Percentiles rank a stretch among this genome's conserved stretches.
phyloP scores from a whole-genome alignment of 2,113 vertebrate genomes.

The Myrmecobius fasciatus region DNA sequence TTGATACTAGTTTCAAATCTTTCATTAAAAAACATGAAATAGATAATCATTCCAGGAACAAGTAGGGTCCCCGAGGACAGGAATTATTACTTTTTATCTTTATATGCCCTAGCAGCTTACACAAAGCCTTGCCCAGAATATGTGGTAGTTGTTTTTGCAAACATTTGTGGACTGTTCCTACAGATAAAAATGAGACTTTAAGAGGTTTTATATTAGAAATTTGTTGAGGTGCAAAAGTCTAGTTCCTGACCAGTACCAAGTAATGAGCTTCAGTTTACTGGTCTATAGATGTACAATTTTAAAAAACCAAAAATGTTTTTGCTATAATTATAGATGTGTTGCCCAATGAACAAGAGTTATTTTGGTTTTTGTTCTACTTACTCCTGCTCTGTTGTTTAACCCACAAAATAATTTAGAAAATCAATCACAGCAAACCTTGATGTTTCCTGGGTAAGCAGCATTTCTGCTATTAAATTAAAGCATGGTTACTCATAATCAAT shows the following conservation, averaged over 20 bases:
- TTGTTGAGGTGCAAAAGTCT: not conserved
- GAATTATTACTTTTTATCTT: not conserved
- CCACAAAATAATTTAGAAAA: constrained; percentile 35
- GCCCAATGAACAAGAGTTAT: constrained; percentile 9
- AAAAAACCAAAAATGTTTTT: not conserved
- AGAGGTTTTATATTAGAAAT: constrained; percentile 40
- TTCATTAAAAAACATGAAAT: not conserved
- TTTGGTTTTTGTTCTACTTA: constrained; percentile 19
- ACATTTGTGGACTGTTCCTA: not conserved
- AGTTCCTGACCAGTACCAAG: not conserved
- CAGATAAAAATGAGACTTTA: not conserved
- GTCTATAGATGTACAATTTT: not conserved
- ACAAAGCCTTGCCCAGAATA: not conserved
- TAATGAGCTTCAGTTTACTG: not conserved
- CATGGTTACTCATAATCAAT: constrained; percentile 4
- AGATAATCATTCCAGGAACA: not conserved
- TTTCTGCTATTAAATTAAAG: constrained; percentile 42
- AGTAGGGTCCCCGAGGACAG: not conserved
- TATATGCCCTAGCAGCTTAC: not conserved
- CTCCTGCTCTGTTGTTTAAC: constrained; percentile 37
- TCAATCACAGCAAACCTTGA: constrained; percentile 22
- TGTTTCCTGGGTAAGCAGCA: constrained; percentile 26
- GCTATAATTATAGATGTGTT: not conserved
- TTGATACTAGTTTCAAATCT: not conserved
- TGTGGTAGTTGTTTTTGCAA: not conserved